Conservation (phyloP, 2,797 vertebrate species). For the Sphaeramia orbicularis region DNA sequence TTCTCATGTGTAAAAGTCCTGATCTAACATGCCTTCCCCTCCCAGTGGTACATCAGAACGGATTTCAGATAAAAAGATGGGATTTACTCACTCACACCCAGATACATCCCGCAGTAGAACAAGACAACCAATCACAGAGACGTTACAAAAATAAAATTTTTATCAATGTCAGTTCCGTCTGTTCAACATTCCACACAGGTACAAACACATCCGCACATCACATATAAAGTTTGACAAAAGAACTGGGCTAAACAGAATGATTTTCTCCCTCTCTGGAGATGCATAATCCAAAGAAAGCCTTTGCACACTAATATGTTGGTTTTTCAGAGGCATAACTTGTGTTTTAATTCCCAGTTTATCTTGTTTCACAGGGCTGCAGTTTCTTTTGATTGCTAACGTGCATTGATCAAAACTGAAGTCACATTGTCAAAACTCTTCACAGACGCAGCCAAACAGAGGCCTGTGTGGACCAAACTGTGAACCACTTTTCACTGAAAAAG, state of each 20-base stretch:
- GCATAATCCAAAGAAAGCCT: constrained; percentile 10
- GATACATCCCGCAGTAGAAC: constrained; percentile 7
- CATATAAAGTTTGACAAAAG: constrained; percentile 33
- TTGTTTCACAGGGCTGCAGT: background rate
- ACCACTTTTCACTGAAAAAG: no score
- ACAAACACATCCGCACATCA: constrained; percentile 6
- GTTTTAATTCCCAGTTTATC: constrained; percentile 27
- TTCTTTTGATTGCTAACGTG: no score
- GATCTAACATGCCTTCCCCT: constrained; percentile 42
- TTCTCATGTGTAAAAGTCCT: constrained; percentile 39
- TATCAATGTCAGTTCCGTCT: no score
- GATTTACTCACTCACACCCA: constrained; percentile 8
- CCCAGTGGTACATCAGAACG: constrained; percentile 21
- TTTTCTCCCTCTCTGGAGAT: constrained; percentile 31
- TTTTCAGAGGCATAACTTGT: constrained; percentile 13
- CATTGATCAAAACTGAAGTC: no score
- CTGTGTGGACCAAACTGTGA: no score
- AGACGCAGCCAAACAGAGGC: no score
- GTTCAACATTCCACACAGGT: constrained; percentile 29
- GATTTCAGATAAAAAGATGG: constrained; percentile 34
- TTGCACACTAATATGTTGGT: constrained; percentile 25
- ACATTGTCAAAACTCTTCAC: no score
- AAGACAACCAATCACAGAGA: constrained; percentile 24
- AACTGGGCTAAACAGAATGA: constrained; percentile 9
- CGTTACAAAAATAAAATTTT: background rate